Evolutionary conservation across 1,140 invertebrate species (phyloP), one percentile per base, ranked within the genome.

Genomic region (Pemphigus obesinymphae): DNA sequence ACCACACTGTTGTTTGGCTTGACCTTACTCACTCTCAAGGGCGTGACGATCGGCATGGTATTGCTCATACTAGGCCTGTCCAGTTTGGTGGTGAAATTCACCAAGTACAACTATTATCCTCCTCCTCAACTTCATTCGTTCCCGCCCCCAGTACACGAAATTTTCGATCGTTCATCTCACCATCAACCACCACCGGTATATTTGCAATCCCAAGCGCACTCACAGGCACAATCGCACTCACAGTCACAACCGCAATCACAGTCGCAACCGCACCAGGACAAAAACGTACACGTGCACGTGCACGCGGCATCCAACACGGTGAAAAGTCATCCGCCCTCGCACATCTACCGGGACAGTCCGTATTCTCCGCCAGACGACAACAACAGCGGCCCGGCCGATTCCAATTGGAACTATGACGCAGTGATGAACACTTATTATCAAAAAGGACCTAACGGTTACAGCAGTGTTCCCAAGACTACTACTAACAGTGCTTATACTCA

Each of bases 1-100:
- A 89, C 88, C 84, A 90, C 89, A 1, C 86, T 90, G 82, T 73
- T 90, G 23, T 84, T 85, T 7, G 86, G 88, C 2, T 84, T 90
- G 11, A 88, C 87, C n/a, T 86, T 87, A 15, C 87, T 90, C 83
- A 88, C 88, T 29, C 84, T 89, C 58, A 90, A 90, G 83, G 87
- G 88, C 70, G 83, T 90, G 40, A 85, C 88, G 34, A 86, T 90
- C 10, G 88, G 89, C 85, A 81, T 88, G 1, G 82, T 88, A n/a
- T 45, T 83, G n/a, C 66, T 85, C 5, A 82, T 81, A 31, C 34
- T 84, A 8, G 68, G 34, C 34, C 81, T 82, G 11, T 55, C 66
- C 6, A 23, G 48, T 43, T 29, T 31, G 29, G 10, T 58, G 13
- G 15, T 55, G 40, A 82, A 75, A 50, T 31, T 63, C 34, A 50